Evolutionary conservation across 1,140 invertebrate genomes (phyloP).

Genomic region (Nasonia giraulti): DNA sequence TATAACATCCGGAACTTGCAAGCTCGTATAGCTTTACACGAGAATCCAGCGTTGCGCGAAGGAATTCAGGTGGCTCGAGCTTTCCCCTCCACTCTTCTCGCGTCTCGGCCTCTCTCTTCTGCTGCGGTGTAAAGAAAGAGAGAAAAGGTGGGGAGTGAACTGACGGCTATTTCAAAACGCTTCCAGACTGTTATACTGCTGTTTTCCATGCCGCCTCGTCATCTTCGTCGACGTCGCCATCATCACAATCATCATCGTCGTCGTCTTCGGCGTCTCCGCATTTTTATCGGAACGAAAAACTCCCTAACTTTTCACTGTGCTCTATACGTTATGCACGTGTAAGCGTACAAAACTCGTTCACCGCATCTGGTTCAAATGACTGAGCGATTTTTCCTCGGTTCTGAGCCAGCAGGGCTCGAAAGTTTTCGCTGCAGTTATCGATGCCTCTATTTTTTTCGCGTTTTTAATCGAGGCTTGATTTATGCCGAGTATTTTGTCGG

Average conservation of each 20-base stretch:
- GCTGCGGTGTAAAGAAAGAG: neutral
- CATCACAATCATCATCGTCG: conserved; percentile 49
- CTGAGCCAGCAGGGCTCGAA: neutral
- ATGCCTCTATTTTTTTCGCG: neutral
- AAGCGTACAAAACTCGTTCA: no score
- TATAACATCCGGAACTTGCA: neutral
- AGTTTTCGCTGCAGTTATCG: neutral
- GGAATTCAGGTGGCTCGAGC: neutral
- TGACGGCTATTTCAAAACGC: conserved; percentile 64
- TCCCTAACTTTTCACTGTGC: neutral
- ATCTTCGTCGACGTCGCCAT: conserved; percentile 13
- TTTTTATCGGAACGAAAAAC: conserved; percentile 40
- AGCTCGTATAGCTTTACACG: neutral
- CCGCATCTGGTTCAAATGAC: neutral
- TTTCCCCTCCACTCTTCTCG: neutral
- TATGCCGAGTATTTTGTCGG: neutral
- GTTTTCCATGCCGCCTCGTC: conserved; percentile 59
- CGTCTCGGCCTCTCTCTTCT: neutral
- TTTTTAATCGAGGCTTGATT: neutral
- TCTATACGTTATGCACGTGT: neutral
- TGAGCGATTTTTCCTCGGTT: neutral
- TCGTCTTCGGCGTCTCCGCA: neutral
- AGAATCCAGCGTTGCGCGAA: neutral
- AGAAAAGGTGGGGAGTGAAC: neutral
- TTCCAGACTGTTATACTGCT: conserved; percentile 66